Conservation (phyloP, 2,797 vertebrate genomes). For the Cyprinodon diabolis region DNA sequence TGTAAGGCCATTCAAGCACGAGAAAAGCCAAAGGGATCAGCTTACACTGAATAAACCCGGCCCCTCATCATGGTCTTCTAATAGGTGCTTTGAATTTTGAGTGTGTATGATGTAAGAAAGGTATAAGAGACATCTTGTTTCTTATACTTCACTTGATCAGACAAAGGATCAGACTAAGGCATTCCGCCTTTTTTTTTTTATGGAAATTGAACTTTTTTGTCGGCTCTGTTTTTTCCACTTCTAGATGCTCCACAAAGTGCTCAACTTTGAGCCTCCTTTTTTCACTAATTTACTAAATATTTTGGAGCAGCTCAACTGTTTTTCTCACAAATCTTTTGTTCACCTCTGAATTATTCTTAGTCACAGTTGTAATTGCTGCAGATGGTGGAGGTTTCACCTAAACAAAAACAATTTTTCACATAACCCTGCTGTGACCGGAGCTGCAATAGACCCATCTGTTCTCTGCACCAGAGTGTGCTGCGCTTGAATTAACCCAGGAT, state of each 20-base stretch:
- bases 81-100: conserved; percentile 14
- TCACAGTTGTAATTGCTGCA: conserved; percentile 42
- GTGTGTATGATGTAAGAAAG: not conserved
- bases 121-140: not conserved
- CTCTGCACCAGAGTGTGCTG: conserved; percentile 22
- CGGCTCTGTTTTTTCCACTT: not conserved
- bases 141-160: not conserved
- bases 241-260: not conserved
- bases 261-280: not conserved
- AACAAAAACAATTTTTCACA: conserved; percentile 13
- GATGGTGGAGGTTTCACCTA: conserved; percentile 45
- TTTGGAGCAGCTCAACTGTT: not conserved
- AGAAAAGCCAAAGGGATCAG: conserved; percentile 78
- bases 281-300: not conserved
- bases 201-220: no score
- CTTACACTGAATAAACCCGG: conserved; percentile 52
- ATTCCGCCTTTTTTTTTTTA: not conserved
- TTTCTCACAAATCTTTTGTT: not conserved
- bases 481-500: not conserved
- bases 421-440: conserved; percentile 28
- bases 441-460: conserved; percentile 44
- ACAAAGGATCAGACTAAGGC: not conserved
- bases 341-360: conserved; percentile 16
- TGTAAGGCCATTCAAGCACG: conserved; percentile 85
- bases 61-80: conserved; percentile 21